Evolutionary conservation across 2,113 vertebrate species (phyloP).

Genomic region (Carettochelys insculpta): DNA sequence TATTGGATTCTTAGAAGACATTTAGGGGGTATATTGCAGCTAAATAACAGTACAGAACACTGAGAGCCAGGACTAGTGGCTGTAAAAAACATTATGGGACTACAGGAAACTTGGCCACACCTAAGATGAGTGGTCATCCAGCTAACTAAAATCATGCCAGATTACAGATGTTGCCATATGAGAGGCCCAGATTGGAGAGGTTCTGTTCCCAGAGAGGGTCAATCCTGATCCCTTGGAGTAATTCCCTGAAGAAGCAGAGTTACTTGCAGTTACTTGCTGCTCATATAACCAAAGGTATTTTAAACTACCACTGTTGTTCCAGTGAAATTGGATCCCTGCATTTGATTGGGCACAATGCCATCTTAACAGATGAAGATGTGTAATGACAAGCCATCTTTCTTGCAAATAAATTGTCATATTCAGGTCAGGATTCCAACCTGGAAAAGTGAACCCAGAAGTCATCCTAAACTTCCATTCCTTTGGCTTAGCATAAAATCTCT

Average conservation of each 20-base stretch:
- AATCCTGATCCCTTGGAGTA: background rate
- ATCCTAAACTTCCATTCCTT: background rate
- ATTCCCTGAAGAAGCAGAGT: background rate
- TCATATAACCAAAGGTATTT: background rate
- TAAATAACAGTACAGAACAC: too few species aligned
- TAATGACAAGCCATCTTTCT: background rate
- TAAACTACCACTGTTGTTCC: too few species aligned
- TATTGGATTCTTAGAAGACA: too few species aligned
- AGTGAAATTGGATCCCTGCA: background rate
- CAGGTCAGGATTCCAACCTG: background rate
- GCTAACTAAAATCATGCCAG: too few species aligned
- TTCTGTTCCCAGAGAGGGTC: too few species aligned
- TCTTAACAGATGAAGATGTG: background rate
- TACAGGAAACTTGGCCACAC: too few species aligned
- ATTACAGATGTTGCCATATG: too few species aligned
- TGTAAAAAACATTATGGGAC: too few species aligned
- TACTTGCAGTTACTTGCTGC: background rate
- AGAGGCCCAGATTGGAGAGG: too few species aligned
- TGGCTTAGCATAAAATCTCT: background rate
- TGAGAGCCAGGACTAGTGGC: too few species aligned
- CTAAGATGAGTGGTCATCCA: too few species aligned
- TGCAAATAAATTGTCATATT: background rate
- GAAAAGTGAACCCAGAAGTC: background rate
- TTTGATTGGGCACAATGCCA: background rate
- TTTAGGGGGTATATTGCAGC: too few species aligned